These are phyloP conservation scores for Pseudochaenichthys georgianus DNA, from an alignment of 2,797 vertebrate species.

Conservation along the genomic window DNA sequence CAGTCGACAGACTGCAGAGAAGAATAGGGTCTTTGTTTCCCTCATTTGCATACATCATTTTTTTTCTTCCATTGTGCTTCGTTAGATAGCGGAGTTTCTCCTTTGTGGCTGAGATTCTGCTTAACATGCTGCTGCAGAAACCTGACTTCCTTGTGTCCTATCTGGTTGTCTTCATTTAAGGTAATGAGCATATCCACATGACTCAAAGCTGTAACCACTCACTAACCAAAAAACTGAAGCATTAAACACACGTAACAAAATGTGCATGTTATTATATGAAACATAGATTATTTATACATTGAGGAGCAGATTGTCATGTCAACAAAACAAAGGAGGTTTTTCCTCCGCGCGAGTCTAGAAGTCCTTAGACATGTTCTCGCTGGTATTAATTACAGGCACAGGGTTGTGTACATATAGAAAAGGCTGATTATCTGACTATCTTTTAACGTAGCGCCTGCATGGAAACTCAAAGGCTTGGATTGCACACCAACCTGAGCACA, in stretches of 20 bases:
- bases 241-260: slow-evolving; percentile 31
- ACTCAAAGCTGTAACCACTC: slow-evolving; percentile 61
- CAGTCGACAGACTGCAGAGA: slow-evolving; percentile 70
- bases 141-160: slow-evolving; percentile 74
- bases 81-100: slow-evolving; percentile 77
- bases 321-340: slow-evolving; percentile 4
- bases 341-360: not conserved
- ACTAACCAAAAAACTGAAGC: slow-evolving; percentile 34
- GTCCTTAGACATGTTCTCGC: slow-evolving; percentile 32
- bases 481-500: slow-evolving; percentile 61
- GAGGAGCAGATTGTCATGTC: slow-evolving; percentile 12
- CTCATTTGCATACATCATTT: slow-evolving; percentile 87
- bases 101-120: slow-evolving; percentile 78
- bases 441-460: slow-evolving; percentile 62
- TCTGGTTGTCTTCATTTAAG: slow-evolving; percentile 75
- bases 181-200: slow-evolving; percentile 66
- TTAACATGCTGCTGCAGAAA: slow-evolving; percentile 74
- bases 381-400: slow-evolving; percentile 14
- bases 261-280: slow-evolving; percentile 1
- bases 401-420: slow-evolving; percentile 45
- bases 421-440: slow-evolving; percentile 55
- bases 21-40: slow-evolving; percentile 81
- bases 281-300: slow-evolving; percentile 18
- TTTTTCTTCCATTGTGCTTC: slow-evolving; percentile 79
- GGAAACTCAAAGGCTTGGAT: slow-evolving; percentile 66